Percentiles rank a stretch among this genome's conserved stretches.
phyloP scores from a whole-genome alignment of 2,113 vertebrate genomes.

The Neofelis nebulosa region DNA sequence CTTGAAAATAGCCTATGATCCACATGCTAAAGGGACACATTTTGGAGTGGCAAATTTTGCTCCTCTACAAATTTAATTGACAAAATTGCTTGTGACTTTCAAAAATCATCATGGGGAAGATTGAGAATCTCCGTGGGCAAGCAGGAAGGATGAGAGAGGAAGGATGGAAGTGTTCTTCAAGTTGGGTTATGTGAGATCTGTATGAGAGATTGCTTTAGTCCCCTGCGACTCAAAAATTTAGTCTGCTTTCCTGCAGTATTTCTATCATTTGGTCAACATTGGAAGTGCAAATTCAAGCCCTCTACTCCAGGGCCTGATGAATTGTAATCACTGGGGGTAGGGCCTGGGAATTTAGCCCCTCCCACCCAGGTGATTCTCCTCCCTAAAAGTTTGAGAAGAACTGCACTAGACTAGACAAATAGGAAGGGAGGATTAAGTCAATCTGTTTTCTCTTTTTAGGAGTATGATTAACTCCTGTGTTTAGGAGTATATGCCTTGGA shows the following conservation, averaged over 20 bases:
- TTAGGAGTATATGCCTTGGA: not conserved
- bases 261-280: not conserved
- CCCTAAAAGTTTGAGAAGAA: not conserved
- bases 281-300: not conserved
- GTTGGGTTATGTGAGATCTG: not conserved
- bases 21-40: not conserved
- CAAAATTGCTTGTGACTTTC: not conserved
- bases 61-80: not conserved
- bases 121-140: not conserved
- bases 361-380: not conserved
- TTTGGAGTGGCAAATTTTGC: not conserved
- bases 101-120: not conserved
- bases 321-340: not conserved
- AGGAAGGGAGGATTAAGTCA: not conserved
- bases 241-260: not conserved
- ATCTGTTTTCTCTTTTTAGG: not conserved
- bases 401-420: not conserved
- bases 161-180: not conserved
- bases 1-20: not conserved
- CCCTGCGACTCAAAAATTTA: not conserved
- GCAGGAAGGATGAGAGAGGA: not conserved
- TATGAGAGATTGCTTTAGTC: not conserved
- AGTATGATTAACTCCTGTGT: not conserved
- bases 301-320: not conserved
- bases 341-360: not conserved